Evolutionary conservation across 2,888 invertebrate genomes (phyloP).

Genomic region (Pandemis corylana): DNA sequence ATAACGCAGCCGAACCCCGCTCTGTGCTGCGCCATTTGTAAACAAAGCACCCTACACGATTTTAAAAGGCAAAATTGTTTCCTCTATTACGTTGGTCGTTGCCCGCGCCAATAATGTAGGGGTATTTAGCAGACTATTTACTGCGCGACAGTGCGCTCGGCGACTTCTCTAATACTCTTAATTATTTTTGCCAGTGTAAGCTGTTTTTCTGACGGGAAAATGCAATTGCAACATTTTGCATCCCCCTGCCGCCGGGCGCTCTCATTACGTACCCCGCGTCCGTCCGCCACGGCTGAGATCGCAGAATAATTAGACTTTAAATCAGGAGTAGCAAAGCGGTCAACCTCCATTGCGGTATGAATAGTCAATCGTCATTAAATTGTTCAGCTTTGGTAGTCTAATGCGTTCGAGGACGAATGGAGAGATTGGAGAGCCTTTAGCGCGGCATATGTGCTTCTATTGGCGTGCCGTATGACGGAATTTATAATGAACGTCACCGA

Average conservation of each 20-base stretch:
- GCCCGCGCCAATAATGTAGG: slow-evolving; percentile 78
- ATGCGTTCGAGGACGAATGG: slow-evolving; percentile 60
- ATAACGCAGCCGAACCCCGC: slow-evolving; percentile 32
- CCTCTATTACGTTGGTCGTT: slow-evolving; percentile 73
- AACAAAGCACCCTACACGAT: slow-evolving; percentile 65
- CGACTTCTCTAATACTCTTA: slow-evolving; percentile 82
- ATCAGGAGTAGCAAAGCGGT: slow-evolving; percentile 82
- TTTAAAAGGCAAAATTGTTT: slow-evolving; percentile 80
- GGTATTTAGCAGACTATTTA: slow-evolving; percentile 82
- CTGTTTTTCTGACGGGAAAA: slow-evolving; percentile 82
- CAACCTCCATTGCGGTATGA: slow-evolving; percentile 82
- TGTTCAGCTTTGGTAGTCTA: slow-evolving; percentile 83
- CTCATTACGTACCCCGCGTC: slow-evolving; percentile 77
- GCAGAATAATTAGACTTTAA: slow-evolving; percentile 83
- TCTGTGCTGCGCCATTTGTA: slow-evolving; percentile 55
- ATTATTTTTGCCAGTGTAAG: slow-evolving; percentile 84
- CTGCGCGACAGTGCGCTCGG: slow-evolving; percentile 77
- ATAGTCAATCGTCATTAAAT: slow-evolving; percentile 84
- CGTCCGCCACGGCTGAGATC: slow-evolving; percentile 78
- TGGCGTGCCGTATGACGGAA: slow-evolving; percentile 25
- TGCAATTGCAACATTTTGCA: slow-evolving; percentile 83
- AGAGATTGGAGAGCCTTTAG: slow-evolving; percentile 39
- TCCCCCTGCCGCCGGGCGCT: slow-evolving; percentile 60
- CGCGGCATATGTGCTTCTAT: slow-evolving; percentile 24
- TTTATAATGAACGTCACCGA: slow-evolving; percentile 42